Percentiles rank a stretch among this genome's conserved stretches.
Conservation (phyloP, 2,888 invertebrate species). For the Eupsilia transversa region DNA sequence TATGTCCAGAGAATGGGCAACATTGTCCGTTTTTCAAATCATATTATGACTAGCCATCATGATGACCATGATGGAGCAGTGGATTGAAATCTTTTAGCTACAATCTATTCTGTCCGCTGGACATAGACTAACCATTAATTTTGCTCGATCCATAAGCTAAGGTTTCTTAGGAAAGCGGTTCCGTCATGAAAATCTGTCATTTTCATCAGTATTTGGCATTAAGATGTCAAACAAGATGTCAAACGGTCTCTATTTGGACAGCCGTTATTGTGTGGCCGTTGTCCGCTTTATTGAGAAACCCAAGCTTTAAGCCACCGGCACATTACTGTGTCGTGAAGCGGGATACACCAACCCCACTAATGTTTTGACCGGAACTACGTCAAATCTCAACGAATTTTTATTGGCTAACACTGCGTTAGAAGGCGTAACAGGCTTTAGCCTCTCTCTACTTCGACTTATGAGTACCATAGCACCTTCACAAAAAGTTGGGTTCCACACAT, state of each 20-base stretch:
- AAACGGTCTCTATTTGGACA: neutral
- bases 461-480: neutral
- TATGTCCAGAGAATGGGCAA: neutral
- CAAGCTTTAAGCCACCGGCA: neutral
- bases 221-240: no score
- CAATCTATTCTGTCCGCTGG: neutral
- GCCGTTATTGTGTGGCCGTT: neutral
- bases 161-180: neutral
- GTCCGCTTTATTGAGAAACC: neutral
- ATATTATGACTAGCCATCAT: neutral
- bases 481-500: neutral
- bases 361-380: no score
- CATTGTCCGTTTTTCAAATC: neutral
- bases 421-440: neutral
- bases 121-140: neutral
- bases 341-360: no score
- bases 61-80: neutral
- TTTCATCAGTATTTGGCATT: neutral
- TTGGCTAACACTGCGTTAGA: no score
- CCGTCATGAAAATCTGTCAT: neutral
- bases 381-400: no score
- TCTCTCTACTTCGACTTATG: neutral
- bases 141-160: neutral
- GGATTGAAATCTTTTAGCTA: neutral
- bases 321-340: no score